Evolutionary conservation across 2,113 vertebrate species (phyloP).

Genomic region (Raja brachyura): DNA sequence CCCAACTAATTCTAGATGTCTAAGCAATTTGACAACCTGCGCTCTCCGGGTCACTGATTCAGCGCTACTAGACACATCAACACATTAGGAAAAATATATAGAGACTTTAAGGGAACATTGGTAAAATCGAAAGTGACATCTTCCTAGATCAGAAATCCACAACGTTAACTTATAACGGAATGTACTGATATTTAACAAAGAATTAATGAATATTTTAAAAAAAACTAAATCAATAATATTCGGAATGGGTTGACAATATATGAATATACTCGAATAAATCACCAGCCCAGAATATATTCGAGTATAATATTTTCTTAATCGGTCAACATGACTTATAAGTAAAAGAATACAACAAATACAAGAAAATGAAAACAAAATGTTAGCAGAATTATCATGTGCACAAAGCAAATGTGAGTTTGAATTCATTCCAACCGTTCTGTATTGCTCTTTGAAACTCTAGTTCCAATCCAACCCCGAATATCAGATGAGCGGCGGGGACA

Average conservation of each 20-base stretch:
- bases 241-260: not conserved
- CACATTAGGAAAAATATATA: not conserved
- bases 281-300: conserved; percentile 62
- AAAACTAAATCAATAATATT: not conserved
- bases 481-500: conserved; percentile 94
- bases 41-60: not conserved
- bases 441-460: conserved; percentile 85
- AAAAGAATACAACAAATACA: conserved; percentile 32
- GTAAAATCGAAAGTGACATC: not conserved
- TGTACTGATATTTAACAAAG: not conserved
- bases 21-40: not conserved
- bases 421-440: conserved; percentile 82
- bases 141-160: not conserved
- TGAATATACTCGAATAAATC: not conserved
- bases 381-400: conserved; percentile 53
- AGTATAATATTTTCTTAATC: conserved; percentile 68
- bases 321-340: conserved; percentile 61
- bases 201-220: not conserved
- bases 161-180: not conserved
- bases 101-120: not conserved
- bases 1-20: not conserved
- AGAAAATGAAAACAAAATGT: conserved; percentile 46
- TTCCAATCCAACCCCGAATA: conserved; percentile 98
- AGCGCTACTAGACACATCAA: not conserved
- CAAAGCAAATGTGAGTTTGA: conserved; percentile 75